These are phyloP conservation scores for Schizaphis graminum DNA, from an alignment of 2,888 invertebrate genomes.

Conservation along the genomic window DNA sequence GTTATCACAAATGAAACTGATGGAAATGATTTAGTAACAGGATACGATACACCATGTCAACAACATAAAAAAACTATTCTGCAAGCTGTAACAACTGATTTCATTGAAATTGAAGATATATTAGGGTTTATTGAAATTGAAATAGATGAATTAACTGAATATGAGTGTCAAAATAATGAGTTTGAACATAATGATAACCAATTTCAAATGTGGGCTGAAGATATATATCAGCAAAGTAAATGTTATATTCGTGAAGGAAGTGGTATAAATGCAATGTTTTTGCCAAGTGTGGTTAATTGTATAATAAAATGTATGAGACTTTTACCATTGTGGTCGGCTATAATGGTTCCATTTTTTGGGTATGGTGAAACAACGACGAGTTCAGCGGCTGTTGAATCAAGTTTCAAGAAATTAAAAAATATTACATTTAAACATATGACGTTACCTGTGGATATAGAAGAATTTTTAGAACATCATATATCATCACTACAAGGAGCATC, in stretches of 20 bases:
- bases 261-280: neutral
- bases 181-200: neutral
- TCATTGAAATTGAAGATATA: neutral
- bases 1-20: neutral
- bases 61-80: neutral
- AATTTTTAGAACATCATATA: neutral
- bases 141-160: neutral
- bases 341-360: neutral
- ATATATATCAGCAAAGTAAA: no score
- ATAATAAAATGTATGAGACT: neutral
- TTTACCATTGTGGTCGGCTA: neutral
- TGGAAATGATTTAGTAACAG: neutral
- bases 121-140: neutral
- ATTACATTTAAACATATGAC: neutral
- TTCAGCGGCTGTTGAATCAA: constrained; percentile 12
- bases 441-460: neutral
- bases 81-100: neutral
- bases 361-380: constrained; percentile 2
- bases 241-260: no score
- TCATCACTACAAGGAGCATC: neutral
- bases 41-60: neutral
- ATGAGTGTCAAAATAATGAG: neutral
- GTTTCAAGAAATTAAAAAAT: neutral
- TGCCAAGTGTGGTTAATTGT: neutral
- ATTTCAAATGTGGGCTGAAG: neutral